A percentile compares a stretch with the other conserved stretches of the same genome.
phyloP scores from a whole-genome alignment of 2,113 vertebrate species.

The Erinaceus europaeus region DNA sequence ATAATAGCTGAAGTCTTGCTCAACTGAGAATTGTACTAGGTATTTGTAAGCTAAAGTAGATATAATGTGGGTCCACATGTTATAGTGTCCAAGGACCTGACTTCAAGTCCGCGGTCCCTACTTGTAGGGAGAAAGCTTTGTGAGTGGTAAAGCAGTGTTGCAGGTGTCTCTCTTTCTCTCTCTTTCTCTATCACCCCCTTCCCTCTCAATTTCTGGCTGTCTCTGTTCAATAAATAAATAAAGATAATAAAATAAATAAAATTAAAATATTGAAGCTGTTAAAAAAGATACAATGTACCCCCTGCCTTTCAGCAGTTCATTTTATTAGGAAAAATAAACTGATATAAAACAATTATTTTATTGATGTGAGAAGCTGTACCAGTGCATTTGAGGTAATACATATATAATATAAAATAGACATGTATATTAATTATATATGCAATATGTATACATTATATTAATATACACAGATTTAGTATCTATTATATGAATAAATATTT shows the following conservation, averaged over 20 bases:
- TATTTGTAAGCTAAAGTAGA: no score
- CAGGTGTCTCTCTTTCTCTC: no score
- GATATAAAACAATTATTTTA: neutral
- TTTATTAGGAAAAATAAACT: neutral
- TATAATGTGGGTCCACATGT: no score
- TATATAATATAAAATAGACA: neutral
- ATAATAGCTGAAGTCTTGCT: neutral
- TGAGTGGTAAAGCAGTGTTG: no score
- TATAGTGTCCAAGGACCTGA: no score
- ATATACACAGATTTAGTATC: neutral
- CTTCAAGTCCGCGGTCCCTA: no score
- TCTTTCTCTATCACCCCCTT: no score
- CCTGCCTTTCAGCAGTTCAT: neutral
- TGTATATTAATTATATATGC: neutral
- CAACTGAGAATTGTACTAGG: neutral
- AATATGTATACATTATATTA: neutral
- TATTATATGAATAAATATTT: neutral
- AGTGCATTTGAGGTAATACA: neutral
- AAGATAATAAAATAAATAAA: no score
- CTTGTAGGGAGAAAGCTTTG: no score
- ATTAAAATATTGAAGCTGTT: no score
- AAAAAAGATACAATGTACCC: neutral
- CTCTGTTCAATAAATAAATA: no score
- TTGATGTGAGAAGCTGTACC: neutral
- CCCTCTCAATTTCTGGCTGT: no score